These are phyloP conservation scores for Caenorhabditis uteleia DNA, from an alignment of 2,888 invertebrate species.

Conservation along the genomic window DNA sequence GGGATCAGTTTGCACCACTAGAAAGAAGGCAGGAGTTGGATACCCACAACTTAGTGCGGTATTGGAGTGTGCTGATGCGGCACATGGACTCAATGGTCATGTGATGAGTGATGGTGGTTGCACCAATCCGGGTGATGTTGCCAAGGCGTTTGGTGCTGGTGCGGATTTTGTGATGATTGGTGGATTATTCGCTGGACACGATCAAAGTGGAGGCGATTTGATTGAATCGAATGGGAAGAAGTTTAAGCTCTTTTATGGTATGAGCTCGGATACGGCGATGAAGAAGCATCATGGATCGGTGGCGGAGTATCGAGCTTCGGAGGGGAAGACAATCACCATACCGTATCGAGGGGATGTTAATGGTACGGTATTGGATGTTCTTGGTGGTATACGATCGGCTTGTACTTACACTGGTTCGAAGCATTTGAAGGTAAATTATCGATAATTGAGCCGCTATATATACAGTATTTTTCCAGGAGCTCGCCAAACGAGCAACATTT, in stretches of 20 bases:
- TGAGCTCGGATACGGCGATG: constrained; percentile 89
- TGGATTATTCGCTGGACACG: constrained; percentile 83
- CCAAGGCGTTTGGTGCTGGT: constrained; percentile 87
- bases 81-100: constrained; percentile 89
- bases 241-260: constrained; percentile 87
- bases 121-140: constrained; percentile 86
- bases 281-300: constrained; percentile 80
- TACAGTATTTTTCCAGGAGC: constrained; percentile 69
- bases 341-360: constrained; percentile 78
- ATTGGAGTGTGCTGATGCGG: constrained; percentile 90
- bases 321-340: constrained; percentile 79
- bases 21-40: constrained; percentile 86
- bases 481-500: constrained; percentile 86
- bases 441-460: neutral
- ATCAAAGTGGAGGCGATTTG: constrained; percentile 84
- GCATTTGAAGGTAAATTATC: constrained; percentile 73
- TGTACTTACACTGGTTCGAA: constrained; percentile 90
- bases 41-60: constrained; percentile 84
- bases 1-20: constrained; percentile 88
- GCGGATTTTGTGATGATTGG: constrained; percentile 96
- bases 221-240: constrained; percentile 74
- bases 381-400: constrained; percentile 87
- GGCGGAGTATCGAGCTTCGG: constrained; percentile 82
- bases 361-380: constrained; percentile 80
- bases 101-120: constrained; percentile 95